phyloP scores from a whole-genome alignment of 2,113 vertebrate genomes.

The Phaethon lepturus region DNA sequence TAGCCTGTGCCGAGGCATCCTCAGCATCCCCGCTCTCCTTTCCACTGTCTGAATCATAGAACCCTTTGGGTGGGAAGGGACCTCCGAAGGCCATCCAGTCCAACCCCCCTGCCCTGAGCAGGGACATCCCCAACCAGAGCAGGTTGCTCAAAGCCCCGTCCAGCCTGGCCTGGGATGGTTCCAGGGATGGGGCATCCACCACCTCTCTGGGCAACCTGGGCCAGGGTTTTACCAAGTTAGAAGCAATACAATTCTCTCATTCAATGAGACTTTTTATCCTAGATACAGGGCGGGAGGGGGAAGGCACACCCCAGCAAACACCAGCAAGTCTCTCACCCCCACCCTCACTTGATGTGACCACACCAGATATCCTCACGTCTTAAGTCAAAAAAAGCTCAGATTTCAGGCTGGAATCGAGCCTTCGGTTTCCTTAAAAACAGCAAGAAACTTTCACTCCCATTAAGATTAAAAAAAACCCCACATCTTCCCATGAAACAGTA shows the following conservation, averaged over 20 bases:
- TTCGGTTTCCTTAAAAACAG: neutral
- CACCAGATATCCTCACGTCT: neutral
- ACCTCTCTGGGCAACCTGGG: no score
- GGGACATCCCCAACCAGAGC: no score
- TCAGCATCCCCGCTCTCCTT: neutral
- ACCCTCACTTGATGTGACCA: neutral
- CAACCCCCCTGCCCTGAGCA: no score
- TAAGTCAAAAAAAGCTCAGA: neutral
- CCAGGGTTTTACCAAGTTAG: neutral
- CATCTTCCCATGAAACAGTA: neutral
- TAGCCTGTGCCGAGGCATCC: neutral
- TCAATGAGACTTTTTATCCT: neutral
- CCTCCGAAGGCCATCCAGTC: no score
- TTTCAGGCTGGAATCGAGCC: neutral
- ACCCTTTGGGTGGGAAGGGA: no score
- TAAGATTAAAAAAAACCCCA: neutral
- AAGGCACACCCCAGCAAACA: neutral
- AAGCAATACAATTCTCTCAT: no score
- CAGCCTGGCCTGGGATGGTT: no score
- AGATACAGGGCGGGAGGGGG: accelerated
- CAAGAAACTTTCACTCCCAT: neutral
- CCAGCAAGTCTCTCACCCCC: neutral
- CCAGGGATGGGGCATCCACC: no score
- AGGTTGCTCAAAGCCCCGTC: no score
- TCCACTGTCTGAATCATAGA: neutral